Percentiles rank a stretch among this genome's conserved stretches.
phyloP scores from a whole-genome alignment of 1,140 invertebrate genomes.

The Diploscapter pachys region DNA sequence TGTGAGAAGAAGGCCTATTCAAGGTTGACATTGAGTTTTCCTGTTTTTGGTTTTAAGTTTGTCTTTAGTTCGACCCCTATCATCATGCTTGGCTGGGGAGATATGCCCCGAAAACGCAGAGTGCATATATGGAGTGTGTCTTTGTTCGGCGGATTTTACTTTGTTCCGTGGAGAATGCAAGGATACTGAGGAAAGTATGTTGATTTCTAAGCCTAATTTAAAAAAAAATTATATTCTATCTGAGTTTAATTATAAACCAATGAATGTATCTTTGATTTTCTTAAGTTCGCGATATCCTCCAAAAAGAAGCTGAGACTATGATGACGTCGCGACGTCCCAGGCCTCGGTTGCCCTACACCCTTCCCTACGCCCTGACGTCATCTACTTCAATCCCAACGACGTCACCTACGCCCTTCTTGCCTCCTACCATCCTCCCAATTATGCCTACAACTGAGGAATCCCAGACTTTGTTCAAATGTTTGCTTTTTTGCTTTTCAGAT shows the following conservation, averaged over 20 bases:
- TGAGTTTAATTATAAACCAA: too few species aligned
- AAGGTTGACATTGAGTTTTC: too few species aligned
- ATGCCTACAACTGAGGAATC: conserved; percentile 3
- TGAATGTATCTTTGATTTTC: too few species aligned
- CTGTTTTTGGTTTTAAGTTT: neutral
- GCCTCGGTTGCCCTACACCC: neutral
- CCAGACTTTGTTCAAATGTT: conserved; percentile 8
- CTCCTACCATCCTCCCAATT: neutral
- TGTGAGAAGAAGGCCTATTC: too few species aligned
- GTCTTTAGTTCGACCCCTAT: conserved; percentile 32
- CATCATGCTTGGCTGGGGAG: conserved; percentile 37
- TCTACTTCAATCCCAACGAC: conserved; percentile 1
- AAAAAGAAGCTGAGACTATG: too few species aligned
- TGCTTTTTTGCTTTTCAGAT: conserved; percentile 1
- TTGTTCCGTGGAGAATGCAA: conserved; percentile 32
- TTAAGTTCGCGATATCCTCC: too few species aligned
- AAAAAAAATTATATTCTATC: too few species aligned
- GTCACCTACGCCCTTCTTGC: neutral
- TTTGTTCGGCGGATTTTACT: conserved; percentile 34
- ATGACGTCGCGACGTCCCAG: conserved; percentile 10
- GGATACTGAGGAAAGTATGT: conserved; percentile 15
- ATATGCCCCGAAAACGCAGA: conserved; percentile 35
- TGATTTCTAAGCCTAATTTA: neutral
- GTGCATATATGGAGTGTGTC: conserved; percentile 36
- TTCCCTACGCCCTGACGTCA: neutral